Conservation (phyloP, 1,140 invertebrate genomes). For the Cotesia chilonis region DNA sequence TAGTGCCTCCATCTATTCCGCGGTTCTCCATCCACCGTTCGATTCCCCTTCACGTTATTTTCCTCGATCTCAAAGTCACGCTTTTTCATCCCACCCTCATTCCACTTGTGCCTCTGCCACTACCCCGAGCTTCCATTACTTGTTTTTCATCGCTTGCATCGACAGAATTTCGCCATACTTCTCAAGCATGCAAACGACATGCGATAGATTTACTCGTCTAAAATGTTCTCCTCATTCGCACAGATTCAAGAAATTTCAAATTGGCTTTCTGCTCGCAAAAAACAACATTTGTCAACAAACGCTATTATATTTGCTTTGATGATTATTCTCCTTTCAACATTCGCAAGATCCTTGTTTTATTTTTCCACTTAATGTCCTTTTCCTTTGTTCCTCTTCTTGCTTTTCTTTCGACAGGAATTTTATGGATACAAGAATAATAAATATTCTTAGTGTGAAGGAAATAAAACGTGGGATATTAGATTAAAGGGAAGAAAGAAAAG, state of each 20-base stretch:
- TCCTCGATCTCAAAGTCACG: slow-evolving; percentile 10
- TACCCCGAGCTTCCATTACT: slow-evolving; percentile 1
- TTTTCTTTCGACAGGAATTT: no score
- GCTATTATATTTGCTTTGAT: no score
- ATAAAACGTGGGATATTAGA: no score
- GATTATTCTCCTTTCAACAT: no score
- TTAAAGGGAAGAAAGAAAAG: no score
- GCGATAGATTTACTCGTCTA: slow-evolving; percentile 55
- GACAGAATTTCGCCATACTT: slow-evolving; percentile 2
- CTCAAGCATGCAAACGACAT: slow-evolving; percentile 52
- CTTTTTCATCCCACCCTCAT: slow-evolving; percentile 21
- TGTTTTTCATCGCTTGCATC: slow-evolving; percentile 12
- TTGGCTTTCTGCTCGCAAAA: no score
- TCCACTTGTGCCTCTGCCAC: not conserved
- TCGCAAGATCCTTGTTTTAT: no score
- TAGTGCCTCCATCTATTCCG: slow-evolving; percentile 3
- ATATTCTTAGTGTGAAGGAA: no score
- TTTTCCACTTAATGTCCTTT: no score
- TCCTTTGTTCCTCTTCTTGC: no score
- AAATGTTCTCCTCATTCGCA: slow-evolving; percentile 13
- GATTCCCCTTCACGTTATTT: slow-evolving; percentile 26
- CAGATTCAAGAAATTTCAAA: not conserved
- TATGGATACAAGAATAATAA: no score
- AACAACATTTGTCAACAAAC: no score
- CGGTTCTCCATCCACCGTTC: not conserved